Evolutionary conservation across 1,140 invertebrate species (phyloP).

Genomic region (Psix sp.): DNA sequence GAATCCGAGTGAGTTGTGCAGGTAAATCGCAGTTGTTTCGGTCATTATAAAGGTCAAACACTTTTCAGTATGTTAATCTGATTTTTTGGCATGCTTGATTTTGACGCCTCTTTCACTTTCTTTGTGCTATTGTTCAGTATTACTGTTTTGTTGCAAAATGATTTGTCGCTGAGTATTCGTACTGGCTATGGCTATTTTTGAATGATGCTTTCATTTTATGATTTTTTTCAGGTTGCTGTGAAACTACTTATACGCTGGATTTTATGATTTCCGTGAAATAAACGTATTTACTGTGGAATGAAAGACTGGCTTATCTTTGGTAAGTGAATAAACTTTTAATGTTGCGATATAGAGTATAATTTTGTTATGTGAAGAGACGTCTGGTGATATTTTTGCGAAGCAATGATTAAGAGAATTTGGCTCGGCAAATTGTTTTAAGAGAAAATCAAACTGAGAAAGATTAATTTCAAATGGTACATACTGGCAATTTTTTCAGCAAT

Average conservation of each 20-base stretch:
- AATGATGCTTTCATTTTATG: not conserved
- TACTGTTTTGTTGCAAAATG: no score
- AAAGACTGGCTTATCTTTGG: not conserved
- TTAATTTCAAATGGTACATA: not conserved
- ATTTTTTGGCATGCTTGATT: slow-evolving; percentile 16
- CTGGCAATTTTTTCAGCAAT: slow-evolving; percentile 3
- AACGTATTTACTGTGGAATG: not conserved
- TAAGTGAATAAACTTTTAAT: not conserved
- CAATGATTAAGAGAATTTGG: no score
- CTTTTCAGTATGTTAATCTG: no score
- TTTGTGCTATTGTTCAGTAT: no score
- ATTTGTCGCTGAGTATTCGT: no score
- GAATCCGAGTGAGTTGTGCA: not conserved
- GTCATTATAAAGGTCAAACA: not conserved
- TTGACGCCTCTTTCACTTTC: slow-evolving; percentile 7
- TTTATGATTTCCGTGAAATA: not conserved
- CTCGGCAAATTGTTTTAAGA: no score
- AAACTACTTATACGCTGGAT: not conserved
- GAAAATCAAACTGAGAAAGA: not conserved
- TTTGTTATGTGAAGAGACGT: no score
- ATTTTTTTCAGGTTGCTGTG: not conserved
- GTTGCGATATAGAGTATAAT: not conserved
- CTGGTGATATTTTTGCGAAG: no score
- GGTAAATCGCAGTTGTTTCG: not conserved
- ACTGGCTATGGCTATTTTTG: no score